phyloP scores from a whole-genome alignment of 2,888 invertebrate species.

The Catonia carolina region DNA sequence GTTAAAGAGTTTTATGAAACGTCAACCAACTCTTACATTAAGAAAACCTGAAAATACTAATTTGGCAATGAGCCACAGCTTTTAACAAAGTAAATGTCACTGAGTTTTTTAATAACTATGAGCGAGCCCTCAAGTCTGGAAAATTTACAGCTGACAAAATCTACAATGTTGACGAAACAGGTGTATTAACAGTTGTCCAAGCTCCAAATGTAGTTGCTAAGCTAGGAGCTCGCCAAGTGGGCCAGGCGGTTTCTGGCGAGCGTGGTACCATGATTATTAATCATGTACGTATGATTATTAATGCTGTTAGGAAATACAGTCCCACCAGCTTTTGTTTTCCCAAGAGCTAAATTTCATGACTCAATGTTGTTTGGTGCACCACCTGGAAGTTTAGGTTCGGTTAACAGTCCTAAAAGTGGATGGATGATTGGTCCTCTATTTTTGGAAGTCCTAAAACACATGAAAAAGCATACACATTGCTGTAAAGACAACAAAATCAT shows the following conservation, averaged over 20 bases:
- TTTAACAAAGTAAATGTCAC: slow-evolving; percentile 10
- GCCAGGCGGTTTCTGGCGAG: background rate
- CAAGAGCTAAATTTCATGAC: slow-evolving; percentile 3
- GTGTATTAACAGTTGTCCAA: background rate
- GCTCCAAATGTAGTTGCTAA: background rate
- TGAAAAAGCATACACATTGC: too few relatives aligned
- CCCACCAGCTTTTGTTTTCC: slow-evolving; percentile 5
- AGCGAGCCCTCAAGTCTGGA: slow-evolving; percentile 2
- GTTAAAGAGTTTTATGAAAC: slow-evolving; percentile 14
- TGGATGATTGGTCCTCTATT: slow-evolving; percentile 13
- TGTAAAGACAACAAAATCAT: too few relatives aligned
- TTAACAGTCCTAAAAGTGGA: slow-evolving; percentile 15
- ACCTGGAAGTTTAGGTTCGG: slow-evolving; percentile 10
- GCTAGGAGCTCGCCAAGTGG: background rate
- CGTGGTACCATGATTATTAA: background rate
- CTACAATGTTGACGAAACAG: background rate
- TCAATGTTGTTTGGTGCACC: slow-evolving; percentile 8
- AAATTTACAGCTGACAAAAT: slow-evolving; percentile 1
- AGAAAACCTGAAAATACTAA: slow-evolving; percentile 5
- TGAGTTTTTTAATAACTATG: slow-evolving; percentile 17
- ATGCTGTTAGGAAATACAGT: slow-evolving; percentile 15
- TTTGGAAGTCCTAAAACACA: too few relatives aligned
- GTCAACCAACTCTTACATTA: slow-evolving; percentile 4
- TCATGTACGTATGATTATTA: slow-evolving; percentile 4
- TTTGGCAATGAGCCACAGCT: background rate